phyloP scores from a whole-genome alignment of 2,888 invertebrate genomes.

The Stenotaenia linearis region DNA sequence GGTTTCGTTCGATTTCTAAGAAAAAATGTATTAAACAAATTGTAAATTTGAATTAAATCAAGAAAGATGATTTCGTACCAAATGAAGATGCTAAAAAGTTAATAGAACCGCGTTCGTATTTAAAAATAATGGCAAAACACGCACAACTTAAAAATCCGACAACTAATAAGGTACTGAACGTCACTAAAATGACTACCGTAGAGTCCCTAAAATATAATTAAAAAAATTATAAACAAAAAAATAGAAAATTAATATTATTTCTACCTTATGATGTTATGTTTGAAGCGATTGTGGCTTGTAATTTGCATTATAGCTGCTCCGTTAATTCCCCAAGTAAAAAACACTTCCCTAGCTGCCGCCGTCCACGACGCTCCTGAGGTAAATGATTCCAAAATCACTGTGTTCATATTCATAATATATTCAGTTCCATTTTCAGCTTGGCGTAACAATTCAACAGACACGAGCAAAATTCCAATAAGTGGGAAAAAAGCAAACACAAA shows the following conservation, averaged over 20 bases:
- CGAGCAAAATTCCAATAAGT: conserved; percentile 64
- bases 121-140: conserved; percentile 69
- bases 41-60: background rate
- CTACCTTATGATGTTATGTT: conserved; percentile 39
- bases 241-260: background rate
- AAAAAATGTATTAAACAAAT: background rate
- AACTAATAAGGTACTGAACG: conserved; percentile 66
- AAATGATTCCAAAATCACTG: conserved; percentile 61
- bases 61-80: conserved; percentile 58
- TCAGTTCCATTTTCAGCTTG: conserved; percentile 59
- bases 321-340: conserved; percentile 79
- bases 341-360: conserved; percentile 80
- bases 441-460: conserved; percentile 69
- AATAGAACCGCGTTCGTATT: conserved; percentile 50
- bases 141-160: conserved; percentile 75
- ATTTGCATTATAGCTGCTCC: conserved; percentile 72
- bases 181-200: conserved; percentile 62
- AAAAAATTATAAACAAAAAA: background rate
- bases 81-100: conserved; percentile 73
- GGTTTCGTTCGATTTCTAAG: conserved; percentile 30
- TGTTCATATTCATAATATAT: conserved; percentile 33
- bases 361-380: conserved; percentile 76
- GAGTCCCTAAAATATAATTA: conserved; percentile 52
- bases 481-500: conserved; percentile 73
- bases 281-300: conserved; percentile 42